A percentile compares a stretch with the other conserved stretches of the same genome.
phyloP scores from a whole-genome alignment of 1,140 invertebrate genomes.

The Acyrthosiphon pisum region DNA sequence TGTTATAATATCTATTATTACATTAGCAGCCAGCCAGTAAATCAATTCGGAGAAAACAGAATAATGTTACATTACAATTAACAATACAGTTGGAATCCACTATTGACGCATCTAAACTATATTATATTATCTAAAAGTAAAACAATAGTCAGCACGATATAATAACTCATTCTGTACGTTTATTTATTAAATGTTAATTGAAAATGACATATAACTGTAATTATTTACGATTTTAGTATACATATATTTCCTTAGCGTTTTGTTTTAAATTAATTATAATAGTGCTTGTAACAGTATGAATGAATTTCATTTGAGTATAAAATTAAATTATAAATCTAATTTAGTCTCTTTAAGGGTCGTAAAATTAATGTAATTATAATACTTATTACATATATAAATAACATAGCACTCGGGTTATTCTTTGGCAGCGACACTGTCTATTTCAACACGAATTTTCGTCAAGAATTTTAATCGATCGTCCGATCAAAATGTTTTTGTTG shows the following conservation, averaged over 20 bases:
- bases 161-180: not conserved
- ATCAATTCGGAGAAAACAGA: not conserved
- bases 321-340: conserved; percentile 16
- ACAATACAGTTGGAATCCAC: not conserved
- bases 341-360: not conserved
- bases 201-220: not conserved
- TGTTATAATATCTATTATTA: not conserved
- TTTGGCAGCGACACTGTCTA: not conserved
- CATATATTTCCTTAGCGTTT: not conserved
- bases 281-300: not conserved
- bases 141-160: not conserved
- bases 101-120: not conserved
- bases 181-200: conserved; percentile 4
- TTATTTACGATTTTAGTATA: not conserved
- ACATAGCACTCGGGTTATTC: not conserved
- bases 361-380: no score
- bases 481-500: not conserved
- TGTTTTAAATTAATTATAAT: conserved; percentile 15
- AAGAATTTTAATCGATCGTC: not conserved
- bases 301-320: not conserved
- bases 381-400: not conserved
- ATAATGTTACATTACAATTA: not conserved
- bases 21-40: not conserved
- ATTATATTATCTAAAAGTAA: not conserved
- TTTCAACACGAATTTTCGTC: not conserved